Evolutionary conservation across 1,140 invertebrate species (phyloP), one percentile per base, ranked within the genome.

Genomic region (Drosophila novamexicana): DNA sequence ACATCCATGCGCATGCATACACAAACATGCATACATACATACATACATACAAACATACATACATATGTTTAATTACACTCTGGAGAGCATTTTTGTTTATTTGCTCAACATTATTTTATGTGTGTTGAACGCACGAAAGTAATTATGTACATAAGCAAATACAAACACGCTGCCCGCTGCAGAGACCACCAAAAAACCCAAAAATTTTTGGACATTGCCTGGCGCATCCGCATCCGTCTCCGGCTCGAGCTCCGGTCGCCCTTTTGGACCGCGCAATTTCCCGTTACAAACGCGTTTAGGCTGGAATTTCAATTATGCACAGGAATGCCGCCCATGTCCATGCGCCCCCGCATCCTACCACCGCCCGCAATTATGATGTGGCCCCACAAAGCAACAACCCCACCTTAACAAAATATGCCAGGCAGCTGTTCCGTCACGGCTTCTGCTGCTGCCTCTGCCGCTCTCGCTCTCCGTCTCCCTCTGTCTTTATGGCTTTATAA

Each of bases 271-370:
- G 68, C 84, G 84, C 76, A 88, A 88, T 88, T 88, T 88, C 83
- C 83, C 77, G 84, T 83, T 71, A 89, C 77, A 89, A 88, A 89
- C 83, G 83, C 83, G 84, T 77, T 88, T 88, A 88, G 84, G 77
- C 84, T 88, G 80, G 83, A 89, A 88, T 88, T 88, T 88, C 84
- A 88, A 88, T 88, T 88, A 88, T 88, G 83, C 83, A 79, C 84
- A 88, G 83, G 83, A 88, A 80, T 80, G 68, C 56, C 81, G 49
- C 49, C 59, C 59, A 32, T 67, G 18, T 29, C 47, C 45, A 4
- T 2, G 10, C 39, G 2, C 50, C 45, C 10, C 8, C 36, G 66
- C 54, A 40, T 6, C 22, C 29, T 36, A 16, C 32, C 37, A 45
- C 45, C 22, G 61, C 47, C 65, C 84, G 56, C 84, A 88, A 88